Evolutionary conservation across 2,797 vertebrate genomes (phyloP).

Genomic region (Crypturellus tataupa): DNA sequence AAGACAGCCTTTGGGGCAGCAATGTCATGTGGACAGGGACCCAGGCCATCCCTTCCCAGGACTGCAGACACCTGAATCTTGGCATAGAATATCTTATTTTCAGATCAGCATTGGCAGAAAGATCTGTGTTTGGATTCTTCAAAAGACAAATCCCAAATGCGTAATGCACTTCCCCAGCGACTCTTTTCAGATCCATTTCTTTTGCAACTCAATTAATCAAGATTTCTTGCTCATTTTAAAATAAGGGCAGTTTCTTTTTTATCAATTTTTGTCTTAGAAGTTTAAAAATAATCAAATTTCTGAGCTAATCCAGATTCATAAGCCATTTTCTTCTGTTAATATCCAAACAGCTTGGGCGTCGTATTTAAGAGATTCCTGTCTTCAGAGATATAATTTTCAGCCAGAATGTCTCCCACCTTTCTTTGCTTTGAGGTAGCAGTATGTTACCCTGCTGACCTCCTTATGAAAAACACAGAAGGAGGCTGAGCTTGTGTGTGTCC

Average conservation of each 20-base stretch:
- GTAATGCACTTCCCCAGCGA: slow-evolving; percentile 4
- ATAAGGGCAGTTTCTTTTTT: slow-evolving; percentile 49
- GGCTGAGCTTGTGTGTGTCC: not conserved
- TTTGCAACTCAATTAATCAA: slow-evolving; percentile 64
- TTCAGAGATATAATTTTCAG: not conserved
- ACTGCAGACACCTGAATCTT: not conserved
- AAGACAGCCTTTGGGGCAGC: not conserved
- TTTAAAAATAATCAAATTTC: slow-evolving; percentile 68
- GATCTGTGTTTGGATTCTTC: not conserved
- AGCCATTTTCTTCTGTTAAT: slow-evolving; percentile 26
- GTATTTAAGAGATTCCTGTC: slow-evolving; percentile 10
- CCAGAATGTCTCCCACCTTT: not conserved
- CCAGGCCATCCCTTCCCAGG: not conserved
- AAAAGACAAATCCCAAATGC: slow-evolving; percentile 25
- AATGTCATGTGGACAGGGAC: not conserved
- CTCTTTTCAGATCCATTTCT: slow-evolving; percentile 55
- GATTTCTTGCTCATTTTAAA: slow-evolving; percentile 54
- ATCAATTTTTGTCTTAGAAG: slow-evolving; percentile 24
- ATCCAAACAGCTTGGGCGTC: not conserved
- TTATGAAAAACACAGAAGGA: not conserved
- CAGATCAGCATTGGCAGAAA: not conserved
- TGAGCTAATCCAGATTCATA: slow-evolving; percentile 51
- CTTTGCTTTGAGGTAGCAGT: not conserved
- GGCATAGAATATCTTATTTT: not conserved
- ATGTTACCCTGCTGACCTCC: not conserved